Evolutionary conservation across 2,888 invertebrate genomes (phyloP).

Genomic region (Stenchaetothrips biformis): DNA sequence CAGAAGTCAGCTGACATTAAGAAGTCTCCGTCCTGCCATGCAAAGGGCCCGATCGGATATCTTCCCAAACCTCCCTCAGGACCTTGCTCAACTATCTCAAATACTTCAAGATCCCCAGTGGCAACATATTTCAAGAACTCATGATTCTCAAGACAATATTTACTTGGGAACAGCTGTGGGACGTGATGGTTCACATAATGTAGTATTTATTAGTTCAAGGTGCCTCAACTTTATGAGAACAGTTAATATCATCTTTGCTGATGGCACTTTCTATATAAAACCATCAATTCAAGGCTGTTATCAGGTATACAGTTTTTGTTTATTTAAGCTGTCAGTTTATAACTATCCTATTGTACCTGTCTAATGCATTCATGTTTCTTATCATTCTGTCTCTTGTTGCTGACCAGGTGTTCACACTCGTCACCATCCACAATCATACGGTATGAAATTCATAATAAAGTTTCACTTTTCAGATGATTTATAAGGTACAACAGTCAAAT

Average conservation of each 20-base stretch:
- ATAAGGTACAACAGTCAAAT: neutral
- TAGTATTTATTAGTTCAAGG: neutral
- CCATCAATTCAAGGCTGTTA: neutral
- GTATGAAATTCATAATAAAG: neutral
- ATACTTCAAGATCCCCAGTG: neutral
- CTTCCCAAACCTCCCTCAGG: neutral
- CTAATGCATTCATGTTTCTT: neutral
- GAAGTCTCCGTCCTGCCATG: neutral
- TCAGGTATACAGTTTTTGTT: neutral
- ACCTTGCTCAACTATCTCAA: neutral
- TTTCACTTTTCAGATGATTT: neutral
- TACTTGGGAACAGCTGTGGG: neutral
- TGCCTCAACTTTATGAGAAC: neutral
- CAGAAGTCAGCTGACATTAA: neutral
- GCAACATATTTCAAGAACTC: neutral
- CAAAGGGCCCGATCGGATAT: neutral
- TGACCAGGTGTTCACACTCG: neutral
- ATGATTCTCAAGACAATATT: neutral
- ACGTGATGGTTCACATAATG: neutral
- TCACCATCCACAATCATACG: neutral
- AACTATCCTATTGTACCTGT: neutral
- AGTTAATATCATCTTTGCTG: neutral
- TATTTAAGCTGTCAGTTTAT: neutral
- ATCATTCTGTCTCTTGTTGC: neutral
- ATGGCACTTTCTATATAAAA: neutral